These are phyloP conservation scores for Geococcyx californianus DNA, from an alignment of 2,113 vertebrate species.

Conservation along the genomic window DNA sequence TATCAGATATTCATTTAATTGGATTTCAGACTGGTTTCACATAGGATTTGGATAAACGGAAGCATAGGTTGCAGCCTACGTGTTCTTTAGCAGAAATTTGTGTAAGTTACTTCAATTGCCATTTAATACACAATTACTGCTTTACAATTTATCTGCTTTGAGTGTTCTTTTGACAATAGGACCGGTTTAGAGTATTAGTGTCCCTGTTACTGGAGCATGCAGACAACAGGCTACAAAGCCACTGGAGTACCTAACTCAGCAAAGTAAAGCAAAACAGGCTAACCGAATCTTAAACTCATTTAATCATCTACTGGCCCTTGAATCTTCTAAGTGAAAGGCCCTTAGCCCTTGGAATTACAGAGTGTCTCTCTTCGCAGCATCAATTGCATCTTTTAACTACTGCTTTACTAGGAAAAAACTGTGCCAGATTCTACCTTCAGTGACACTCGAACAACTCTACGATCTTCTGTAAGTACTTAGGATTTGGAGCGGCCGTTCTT, in stretches of 20 bases:
- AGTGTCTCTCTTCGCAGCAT: background rate
- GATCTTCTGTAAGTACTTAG: background rate
- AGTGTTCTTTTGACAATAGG: constrained; percentile 13
- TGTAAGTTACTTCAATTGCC: background rate
- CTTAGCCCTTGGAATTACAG: background rate
- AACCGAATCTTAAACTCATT: background rate
- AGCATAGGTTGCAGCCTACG: constrained; percentile 22
- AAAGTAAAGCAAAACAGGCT: background rate
- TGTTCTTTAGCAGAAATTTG: background rate
- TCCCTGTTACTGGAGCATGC: background rate
- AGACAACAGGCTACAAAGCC: background rate
- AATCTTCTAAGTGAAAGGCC: background rate
- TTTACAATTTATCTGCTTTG: constrained; percentile 1
- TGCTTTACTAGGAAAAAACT: constrained; percentile 12
- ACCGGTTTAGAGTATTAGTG: background rate
- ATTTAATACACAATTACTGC: constrained; percentile 13
- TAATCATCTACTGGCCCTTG: background rate
- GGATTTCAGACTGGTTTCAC: constrained; percentile 27
- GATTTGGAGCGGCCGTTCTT: background rate
- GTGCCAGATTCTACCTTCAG: background rate
- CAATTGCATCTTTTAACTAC: background rate
- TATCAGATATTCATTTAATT: constrained; percentile 65
- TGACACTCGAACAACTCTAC: background rate
- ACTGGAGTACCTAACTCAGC: background rate
- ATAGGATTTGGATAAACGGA: constrained; percentile 40